Base-by-base conservation (phyloP, 2,113 vertebrate species). In the Apus apus region DNA sequence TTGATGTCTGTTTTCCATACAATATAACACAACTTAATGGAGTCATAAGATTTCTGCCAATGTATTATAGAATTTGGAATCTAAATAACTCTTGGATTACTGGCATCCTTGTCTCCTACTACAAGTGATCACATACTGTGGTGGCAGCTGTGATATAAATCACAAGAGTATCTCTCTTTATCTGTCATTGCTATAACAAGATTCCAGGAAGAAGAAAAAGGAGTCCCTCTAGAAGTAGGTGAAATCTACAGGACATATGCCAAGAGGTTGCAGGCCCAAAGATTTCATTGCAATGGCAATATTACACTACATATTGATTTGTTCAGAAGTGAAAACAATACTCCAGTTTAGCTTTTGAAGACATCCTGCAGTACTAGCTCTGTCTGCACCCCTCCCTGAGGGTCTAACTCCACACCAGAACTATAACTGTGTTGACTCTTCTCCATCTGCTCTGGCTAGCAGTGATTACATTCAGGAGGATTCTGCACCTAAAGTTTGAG, bases 1-100 rank as follows among this genome's bases (percentile, higher is more conserved):
- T 74, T 80, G 75, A 96, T 95, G 43, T 64, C 88, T 97, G 25
- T 94, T 95, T 96, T 94, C 93, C 72, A 89, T 81, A 43, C 38
- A 64, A 46, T 66, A 9, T 83, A 87, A 60, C 51, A 88, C 68
- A 83, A 66, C 64, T 77, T 93, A 96, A 95, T 91, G 72, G 91
- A 91, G 78, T 71, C 43, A 22, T 90, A 79, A 94, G 89, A 87
- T 77, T 86, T 93, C 78, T 94, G 93, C 87, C 78, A 95, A 71
- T 76, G 87, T 66, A 43, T 94, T 95, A 85, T 29, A 72, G 66
- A 85, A 85, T 93, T 87, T 91, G 78, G 90, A 91, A 91, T 77
- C 74, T 58, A 80, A 93, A 68, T 90, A 71, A 76, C 78, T 93
- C 82, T 92, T 70, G 48, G 78, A 80, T 93, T 94, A 90, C 94